phyloP scores from a whole-genome alignment of 92 coral and sea anemone species.

The Heliopora coerulea region DNA sequence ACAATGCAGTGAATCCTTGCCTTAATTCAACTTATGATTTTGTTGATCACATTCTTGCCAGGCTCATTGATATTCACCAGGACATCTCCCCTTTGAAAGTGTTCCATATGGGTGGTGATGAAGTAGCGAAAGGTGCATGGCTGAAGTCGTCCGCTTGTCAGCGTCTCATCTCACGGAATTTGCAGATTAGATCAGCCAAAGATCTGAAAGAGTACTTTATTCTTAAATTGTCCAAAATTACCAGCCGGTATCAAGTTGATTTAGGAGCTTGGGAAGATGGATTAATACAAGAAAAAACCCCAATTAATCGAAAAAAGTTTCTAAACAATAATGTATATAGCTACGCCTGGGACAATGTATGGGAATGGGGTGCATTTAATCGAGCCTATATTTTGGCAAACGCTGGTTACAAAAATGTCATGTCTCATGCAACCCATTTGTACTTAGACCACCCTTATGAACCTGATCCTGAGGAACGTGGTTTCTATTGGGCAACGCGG shows the following conservation, averaged over 20 bases:
- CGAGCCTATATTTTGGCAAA: slow-evolving; percentile 83
- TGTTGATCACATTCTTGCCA: slow-evolving; percentile 71
- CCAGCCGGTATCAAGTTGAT: slow-evolving; percentile 70
- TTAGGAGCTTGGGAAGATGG: slow-evolving; percentile 99
- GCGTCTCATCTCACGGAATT: slow-evolving; percentile 34
- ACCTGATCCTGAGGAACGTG: slow-evolving; percentile 99
- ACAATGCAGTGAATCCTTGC: slow-evolving; percentile 97
- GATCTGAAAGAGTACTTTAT: slow-evolving; percentile 73
- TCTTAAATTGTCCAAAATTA: slow-evolving; percentile 64
- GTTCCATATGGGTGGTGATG: slow-evolving; percentile 96
- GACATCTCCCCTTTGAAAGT: slow-evolving; percentile 71
- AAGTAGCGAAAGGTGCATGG: slow-evolving; percentile 97
- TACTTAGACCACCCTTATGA: slow-evolving; percentile 97
- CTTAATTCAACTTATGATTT: slow-evolving; percentile 87
- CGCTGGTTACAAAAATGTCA: slow-evolving; percentile 82
- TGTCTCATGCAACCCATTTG: slow-evolving; percentile 91
- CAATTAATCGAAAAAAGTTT: slow-evolving; percentile 52
- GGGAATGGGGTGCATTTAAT: slow-evolving; percentile 95
- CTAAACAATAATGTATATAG: slow-evolving; percentile 66
- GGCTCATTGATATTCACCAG: slow-evolving; percentile 67
- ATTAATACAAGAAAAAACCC: slow-evolving; percentile 54
- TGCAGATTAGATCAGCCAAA: slow-evolving; percentile 46
- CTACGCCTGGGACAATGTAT: slow-evolving; percentile 96
- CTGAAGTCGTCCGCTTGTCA: slow-evolving; percentile 91
- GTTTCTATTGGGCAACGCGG: slow-evolving; percentile 97